Evolutionary conservation across 2,888 invertebrate species (phyloP), one percentile per base, ranked within the genome.

Genomic region (Gnatocerus cornutus): DNA sequence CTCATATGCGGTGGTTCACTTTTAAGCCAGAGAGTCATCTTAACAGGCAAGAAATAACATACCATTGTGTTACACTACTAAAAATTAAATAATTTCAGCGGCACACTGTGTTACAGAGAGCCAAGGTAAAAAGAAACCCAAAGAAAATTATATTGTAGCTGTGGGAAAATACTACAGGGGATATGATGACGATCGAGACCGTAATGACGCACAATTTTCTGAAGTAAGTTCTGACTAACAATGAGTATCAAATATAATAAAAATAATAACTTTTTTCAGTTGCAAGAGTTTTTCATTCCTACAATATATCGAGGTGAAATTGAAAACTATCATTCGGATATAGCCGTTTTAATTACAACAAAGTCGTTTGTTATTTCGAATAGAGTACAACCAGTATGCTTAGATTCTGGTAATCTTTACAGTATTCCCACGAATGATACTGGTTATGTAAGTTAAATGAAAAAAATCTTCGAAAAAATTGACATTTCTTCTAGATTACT

Each of bases 401-500:
- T 53, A 2, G 56, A 66, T 16, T 56, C 33, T 14, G 10, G 50
- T 13, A 9, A 16, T 13, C 50, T 39, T 5, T 61, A 48, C 21
- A 41, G 41, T n/a, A 10, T 1, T 1, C 6, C 46, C 14, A 9
- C n/a, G 5, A 48, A 62, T 16, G n/a, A 33, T 12, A 41, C 43
- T 21, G 64, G 45, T 43, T 64, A 43, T 55, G 45, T 53, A n/a
- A n/a, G 21, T 21, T 21, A 41, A 12, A 13, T 13, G n/a, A n/a
- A n/a, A 6, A 7, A 41, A 9, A n/a, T n/a, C n/a, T n/a, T 33
- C 7, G 2, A 1, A 7, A 33, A 33, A 9, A 21, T 3, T 4
- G 4, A 21, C 1, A 33, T 4, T 33, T 33, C 50, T 63, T 16
- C 46, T 21, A 74, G 74, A 70, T 76, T 0, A 62, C 62, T 7